Base-by-base conservation (phyloP, 2,113 vertebrate genomes). In the Cyanistes caeruleus region DNA sequence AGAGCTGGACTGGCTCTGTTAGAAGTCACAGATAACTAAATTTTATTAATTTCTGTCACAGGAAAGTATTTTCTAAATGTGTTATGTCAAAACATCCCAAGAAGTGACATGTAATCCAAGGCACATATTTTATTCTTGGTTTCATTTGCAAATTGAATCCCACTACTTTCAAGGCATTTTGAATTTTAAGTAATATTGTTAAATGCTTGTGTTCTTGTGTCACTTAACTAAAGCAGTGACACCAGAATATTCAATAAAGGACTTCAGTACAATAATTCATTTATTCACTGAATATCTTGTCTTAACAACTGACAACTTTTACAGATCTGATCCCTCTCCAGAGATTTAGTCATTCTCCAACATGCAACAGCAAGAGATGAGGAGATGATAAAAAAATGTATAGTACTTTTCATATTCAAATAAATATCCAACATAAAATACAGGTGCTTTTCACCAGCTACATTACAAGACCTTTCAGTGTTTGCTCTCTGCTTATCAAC, bases 131-230 rank as follows among this genome's bases (percentile, higher is more conserved):
- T 95, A 89, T 81, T 91, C 95, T 85, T 65, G 63, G 90, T 96
- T 94, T 55, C 33, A 92, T 80, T 97, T 96, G 76, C 86, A 96
- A 96, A 96, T 92, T 89, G 76, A 84, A 46, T 70, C 73, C 84
- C 78, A 70, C 23, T 68, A n/a, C n/a, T 94, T 94, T 87, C 89
- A 87, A 89, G 84, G 65, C 55, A 82, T 79, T 94, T 92, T 94
- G 86, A 94, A 94, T 94, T 94, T 86, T 67, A 96, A 93, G 35
- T 93, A 72, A 93, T 90, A 81, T 46, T 81, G 44, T 87, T 94
- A 93, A 94, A 97, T 5, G 11, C 31, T 75, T 68, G 62, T 87
- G 39, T 89, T 93, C 92, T 81, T 75, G 52, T 78, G 52, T 70
- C 90, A 65, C 44, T 76, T 87, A 87, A 80, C 70, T 70, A 39